Base-by-base conservation (phyloP, 1,140 invertebrate species). In the Scaptomyza hsui region DNA sequence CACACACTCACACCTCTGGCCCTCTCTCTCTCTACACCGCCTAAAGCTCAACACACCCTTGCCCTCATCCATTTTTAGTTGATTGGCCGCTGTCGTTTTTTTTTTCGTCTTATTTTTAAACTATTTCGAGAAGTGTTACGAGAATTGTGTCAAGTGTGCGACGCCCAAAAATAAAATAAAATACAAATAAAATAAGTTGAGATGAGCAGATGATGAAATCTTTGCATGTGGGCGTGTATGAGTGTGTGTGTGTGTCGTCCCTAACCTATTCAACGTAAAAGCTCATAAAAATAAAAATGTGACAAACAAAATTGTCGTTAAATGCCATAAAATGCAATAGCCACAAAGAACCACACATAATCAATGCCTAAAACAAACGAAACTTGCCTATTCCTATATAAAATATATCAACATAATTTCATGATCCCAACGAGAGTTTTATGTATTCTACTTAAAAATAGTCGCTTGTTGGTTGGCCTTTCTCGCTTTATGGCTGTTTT, bases 121-220 rank as follows among this genome's bases (percentile, higher is more conserved):
- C 76, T 79, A 85, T 83, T 79, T 70, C 29, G 63, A 78, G 65
- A 73, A 70, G 42, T 52, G 60, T 61, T 48, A 52, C 51, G 55
- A 73, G 76, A 83, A 83, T 85, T 83, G 80, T 85, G 80, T 85
- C 80, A 85, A 85, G 80, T 85, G 80, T 85, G 85, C 77, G 69
- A 59, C 63, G 55, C 69, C 64, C 63, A 65, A 73, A 65, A 71
- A 44, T 44, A 24, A 59, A 51, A 42, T 37, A 44, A 15, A 60
- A 62, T 52, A 35, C 1, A 37, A 15, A 70, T 13, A 35, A 15
- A 56, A 9, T 48, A 18, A 16, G 57, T 52, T 35, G 2, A 62
- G 56, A 57, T 19, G 42, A 44, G 10, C 35, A 49, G 16, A 63
- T 70, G 67, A 70, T 70, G 67, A 60, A 65, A 72, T 67, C 69